Base-by-base conservation (phyloP, 2,888 invertebrate genomes). In the Nycteola revayana region DNA sequence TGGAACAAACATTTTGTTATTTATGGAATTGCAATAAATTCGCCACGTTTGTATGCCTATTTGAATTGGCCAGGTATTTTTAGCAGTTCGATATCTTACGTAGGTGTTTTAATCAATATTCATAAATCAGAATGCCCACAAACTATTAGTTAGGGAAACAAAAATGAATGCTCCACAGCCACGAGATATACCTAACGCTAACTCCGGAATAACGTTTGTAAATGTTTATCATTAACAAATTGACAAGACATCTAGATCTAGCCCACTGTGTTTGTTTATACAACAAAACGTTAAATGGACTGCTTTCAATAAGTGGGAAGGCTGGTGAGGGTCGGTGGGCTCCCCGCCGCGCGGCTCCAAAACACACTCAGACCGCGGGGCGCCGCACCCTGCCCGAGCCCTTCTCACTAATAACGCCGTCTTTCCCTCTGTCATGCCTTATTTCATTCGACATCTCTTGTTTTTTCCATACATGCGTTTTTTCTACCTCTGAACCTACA, bases 281-380 rank as follows among this genome's bases (percentile, higher is more conserved):
- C 73, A 83, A 78, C 75, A 80, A 73, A 79, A 81, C 75, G 74
- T 78, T 77, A 79, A 83, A 84, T 81, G 75, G 73, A 65, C 64
- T 76, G 73, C 70, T 83, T 84, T 82, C 83, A 85, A 82, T 86
- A 79, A 77, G 79, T 75, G 74, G 68, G 70, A 67, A 60, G 66
- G 42, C 35, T 46, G 44, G 51, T 37, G 54, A 43, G 47, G 51
- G 47, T 49, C 45, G 51, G 52, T 46, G 70, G 14, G 21, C 21
- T 2, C 7, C 7, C 7, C 21, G 21, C 21, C 7, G 73, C 73
- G 72, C 70, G 75, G 75, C 75, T 71, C 80, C 82, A 81, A 83
- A 85, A 76, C 85, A 87, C 81, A 88, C 85, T 76, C 84, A 88
- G 88, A 88, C 88, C 76, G 88, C 88, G 86, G 88, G 81, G 79